phyloP scores from a whole-genome alignment of 2,113 vertebrate genomes.

The Crotalus helleri region DNA sequence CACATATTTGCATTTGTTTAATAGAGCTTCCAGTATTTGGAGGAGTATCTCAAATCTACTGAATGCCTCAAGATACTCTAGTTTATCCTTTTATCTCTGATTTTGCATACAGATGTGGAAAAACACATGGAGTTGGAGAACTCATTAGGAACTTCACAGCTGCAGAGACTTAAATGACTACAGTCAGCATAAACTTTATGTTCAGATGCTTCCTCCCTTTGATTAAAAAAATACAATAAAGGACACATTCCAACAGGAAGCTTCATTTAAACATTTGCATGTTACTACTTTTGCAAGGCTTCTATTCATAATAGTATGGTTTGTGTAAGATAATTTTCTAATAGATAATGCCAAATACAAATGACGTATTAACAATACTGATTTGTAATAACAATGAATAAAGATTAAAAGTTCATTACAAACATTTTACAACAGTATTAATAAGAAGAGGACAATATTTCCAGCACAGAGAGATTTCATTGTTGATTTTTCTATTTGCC shows the following conservation, averaged over 20 bases:
- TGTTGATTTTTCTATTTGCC: background rate
- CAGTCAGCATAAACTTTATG: slow-evolving; percentile 48
- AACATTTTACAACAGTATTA: background rate
- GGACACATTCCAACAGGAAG: background rate
- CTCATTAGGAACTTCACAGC: slow-evolving; percentile 61
- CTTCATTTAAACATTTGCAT: slow-evolving; percentile 40
- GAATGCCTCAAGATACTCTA: slow-evolving; percentile 32
- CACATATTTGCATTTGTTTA: slow-evolving; percentile 31
- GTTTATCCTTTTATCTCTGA: slow-evolving; percentile 52
- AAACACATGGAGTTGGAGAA: slow-evolving; percentile 47
- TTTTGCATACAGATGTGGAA: slow-evolving; percentile 64
- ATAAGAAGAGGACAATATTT: background rate
- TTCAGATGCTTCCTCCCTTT: slow-evolving; percentile 54
- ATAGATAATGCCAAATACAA: background rate
- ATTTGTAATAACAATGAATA: background rate
- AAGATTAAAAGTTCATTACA: background rate
- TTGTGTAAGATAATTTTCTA: background rate
- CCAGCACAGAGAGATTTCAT: background rate
- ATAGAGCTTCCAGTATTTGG: slow-evolving; percentile 33
- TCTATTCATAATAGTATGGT: slow-evolving; percentile 46
- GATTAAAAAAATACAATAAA: background rate
- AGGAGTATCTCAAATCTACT: slow-evolving; percentile 50
- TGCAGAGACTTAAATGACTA: slow-evolving; percentile 56
- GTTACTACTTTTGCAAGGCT: slow-evolving; percentile 44
- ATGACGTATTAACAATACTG: background rate